Evolutionary conservation across 1,140 invertebrate species (phyloP).

Genomic region (Helicoverpa armigera): DNA sequence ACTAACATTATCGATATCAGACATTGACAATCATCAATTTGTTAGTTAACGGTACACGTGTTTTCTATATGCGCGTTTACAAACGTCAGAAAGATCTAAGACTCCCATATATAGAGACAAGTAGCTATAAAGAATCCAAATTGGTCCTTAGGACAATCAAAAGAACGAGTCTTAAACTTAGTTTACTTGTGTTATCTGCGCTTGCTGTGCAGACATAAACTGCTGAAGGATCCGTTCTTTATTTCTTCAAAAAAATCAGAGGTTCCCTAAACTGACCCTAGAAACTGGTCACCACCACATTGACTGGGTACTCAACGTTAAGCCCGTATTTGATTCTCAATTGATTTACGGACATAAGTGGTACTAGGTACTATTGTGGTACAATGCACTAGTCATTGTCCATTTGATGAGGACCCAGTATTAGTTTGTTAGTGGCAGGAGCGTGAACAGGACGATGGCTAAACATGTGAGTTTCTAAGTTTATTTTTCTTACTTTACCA

Average conservation of each 20-base stretch:
- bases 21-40: background rate
- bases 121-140: no score
- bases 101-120: no score
- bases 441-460: slow-evolving; percentile 10
- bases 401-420: background rate
- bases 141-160: no score
- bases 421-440: background rate
- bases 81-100: background rate
- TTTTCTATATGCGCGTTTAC: background rate
- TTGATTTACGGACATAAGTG: slow-evolving; percentile 4
- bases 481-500: background rate
- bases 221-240: no score
- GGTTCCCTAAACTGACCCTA: background rate
- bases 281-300: background rate
- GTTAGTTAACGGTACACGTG: background rate
- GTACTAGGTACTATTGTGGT: background rate
- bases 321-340: background rate
- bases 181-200: no score
- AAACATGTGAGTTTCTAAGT: slow-evolving; percentile 3
- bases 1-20: background rate
- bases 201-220: no score
- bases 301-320: background rate
- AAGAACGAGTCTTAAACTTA: no score
- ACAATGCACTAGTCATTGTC: slow-evolving; percentile 35
- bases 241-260: no score